Evolutionary conservation across 2,113 vertebrate genomes (phyloP), one percentile per base, ranked within the genome.

Genomic region (Chaetodon trifascialis): DNA sequence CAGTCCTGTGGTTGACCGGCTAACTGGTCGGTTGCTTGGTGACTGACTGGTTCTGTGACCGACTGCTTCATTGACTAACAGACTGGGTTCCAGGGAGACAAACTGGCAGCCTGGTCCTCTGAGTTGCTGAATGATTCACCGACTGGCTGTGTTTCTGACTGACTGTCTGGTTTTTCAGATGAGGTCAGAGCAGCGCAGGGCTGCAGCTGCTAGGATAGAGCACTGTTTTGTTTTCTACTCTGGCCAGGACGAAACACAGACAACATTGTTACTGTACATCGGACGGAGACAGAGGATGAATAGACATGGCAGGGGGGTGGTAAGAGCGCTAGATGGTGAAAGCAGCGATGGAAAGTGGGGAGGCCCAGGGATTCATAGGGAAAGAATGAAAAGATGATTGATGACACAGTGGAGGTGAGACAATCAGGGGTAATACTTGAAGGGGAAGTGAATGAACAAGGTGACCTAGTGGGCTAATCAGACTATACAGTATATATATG

Each of bases 201-300:
- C 86, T 68, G 90, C 92, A 94, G 92, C 93, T 93, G 91, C 89
- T 69, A 40, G 84, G 56, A 92, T 88, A 91, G 71, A 86, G 88
- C 23, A 30, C 34, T 38, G 82, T 89, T 92, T 89, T 93, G 89
- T 93, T 86, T 91, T 86, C 70, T 75, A 2, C 73, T 42, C 54
- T 3, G 44, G 87, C 73, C 78, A 8, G 69, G 56, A 82, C 25
- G 52, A 86, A 87, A 92, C 92, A 93, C 85, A 86, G 92, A 86
- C 83, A 84, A 92, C 91, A 89, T 94, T 93, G 92, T 94, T 88
- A 88, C 80, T 85, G 87, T 90, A 91, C 70, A 67, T 54, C 34
- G 72, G 76, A 66, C 47, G 19, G 77, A 84, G 88, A 80, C 79
- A 56, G 77, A 71, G 79, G 70, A 52, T 91, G 86, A 91, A 93